phyloP scores from a whole-genome alignment of 2,113 vertebrate species.

The Apaloderma vittatum region DNA sequence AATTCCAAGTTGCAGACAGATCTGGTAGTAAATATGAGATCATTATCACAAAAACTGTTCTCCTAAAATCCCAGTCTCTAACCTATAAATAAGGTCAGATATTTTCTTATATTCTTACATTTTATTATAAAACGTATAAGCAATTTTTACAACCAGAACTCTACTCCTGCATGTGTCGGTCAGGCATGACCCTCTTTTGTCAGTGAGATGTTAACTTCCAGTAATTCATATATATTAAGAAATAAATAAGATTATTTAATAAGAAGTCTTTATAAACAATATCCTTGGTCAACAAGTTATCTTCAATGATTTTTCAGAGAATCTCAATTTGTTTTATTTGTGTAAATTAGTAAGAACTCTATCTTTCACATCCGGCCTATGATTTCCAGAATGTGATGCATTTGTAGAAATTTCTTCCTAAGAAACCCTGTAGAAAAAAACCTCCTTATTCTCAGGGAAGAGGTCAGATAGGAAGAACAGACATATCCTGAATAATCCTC shows the following conservation, averaged over 20 bases:
- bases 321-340: not conserved
- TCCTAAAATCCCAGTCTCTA: not conserved
- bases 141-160: not conserved
- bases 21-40: not conserved
- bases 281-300: not conserved
- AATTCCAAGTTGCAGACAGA: not conserved
- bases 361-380: fast-evolving
- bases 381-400: not conserved
- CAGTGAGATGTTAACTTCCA: not conserved
- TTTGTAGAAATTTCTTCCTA: not conserved
- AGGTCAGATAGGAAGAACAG: not conserved
- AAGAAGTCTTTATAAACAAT: not conserved
- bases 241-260: not conserved
- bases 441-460: not conserved
- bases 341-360: not conserved
- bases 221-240: not conserved
- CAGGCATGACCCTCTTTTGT: not conserved
- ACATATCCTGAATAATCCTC: not conserved
- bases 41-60: not conserved
- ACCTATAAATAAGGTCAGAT: not conserved
- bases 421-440: not conserved
- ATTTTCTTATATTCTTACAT: not conserved
- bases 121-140: not conserved
- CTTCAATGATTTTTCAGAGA: not conserved
- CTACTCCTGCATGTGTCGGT: not conserved